phyloP scores from a whole-genome alignment of 1,140 invertebrate species.

The Patella vulgata region DNA sequence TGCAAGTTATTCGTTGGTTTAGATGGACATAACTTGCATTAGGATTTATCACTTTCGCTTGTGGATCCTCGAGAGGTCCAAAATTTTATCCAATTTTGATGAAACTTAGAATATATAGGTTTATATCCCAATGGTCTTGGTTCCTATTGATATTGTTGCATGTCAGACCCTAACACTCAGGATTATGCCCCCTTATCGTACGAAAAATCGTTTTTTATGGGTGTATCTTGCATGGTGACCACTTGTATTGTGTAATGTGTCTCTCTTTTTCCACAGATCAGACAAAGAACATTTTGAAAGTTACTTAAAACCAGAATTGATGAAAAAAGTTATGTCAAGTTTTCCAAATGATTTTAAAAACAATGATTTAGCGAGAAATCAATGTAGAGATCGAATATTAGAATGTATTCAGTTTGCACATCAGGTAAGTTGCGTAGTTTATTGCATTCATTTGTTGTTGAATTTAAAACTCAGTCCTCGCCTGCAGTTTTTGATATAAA shows the following conservation, averaged over 20 bases:
- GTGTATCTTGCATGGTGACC: conserved; percentile 1
- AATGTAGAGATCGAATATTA: conserved; percentile 64
- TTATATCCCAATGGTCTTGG: too few relatives aligned
- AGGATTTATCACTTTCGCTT: not conserved
- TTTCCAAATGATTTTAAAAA: conserved; percentile 61
- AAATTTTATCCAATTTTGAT: too few relatives aligned
- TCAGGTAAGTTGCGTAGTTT: conserved; percentile 32
- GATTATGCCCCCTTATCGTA: not conserved
- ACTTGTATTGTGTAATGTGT: too few relatives aligned
- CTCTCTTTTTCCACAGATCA: conserved; percentile 29
- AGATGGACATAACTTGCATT: too few relatives aligned
- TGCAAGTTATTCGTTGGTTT: too few relatives aligned
- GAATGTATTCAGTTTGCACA: conserved; percentile 53
- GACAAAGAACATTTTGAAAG: conserved; percentile 62
- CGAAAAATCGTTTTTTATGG: too few relatives aligned
- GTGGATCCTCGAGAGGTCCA: too few relatives aligned
- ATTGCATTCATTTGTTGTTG: not conserved
- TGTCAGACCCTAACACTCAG: not conserved
- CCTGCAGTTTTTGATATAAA: too few relatives aligned
- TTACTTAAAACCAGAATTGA: conserved; percentile 65
- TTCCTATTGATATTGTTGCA: too few relatives aligned
- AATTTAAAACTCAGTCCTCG: not conserved
- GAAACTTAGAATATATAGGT: too few relatives aligned
- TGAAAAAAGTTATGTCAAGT: conserved; percentile 58
- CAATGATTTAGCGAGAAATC: conserved; percentile 52